Base-by-base conservation (phyloP, 2,797 vertebrate species). In the Spinus pinus region DNA sequence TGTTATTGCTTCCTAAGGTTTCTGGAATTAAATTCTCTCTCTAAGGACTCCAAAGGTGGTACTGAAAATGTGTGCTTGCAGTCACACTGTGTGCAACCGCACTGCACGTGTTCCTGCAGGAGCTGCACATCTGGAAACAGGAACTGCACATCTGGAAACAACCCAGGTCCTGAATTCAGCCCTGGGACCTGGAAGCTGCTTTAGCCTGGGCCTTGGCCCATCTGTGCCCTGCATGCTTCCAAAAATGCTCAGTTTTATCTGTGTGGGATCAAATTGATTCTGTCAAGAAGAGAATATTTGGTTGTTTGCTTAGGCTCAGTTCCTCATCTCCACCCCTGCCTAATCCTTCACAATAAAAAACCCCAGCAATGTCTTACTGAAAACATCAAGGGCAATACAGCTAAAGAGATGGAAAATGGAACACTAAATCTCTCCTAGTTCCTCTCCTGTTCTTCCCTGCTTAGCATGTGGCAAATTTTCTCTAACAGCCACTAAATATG, bases 1-100 rank as follows among this genome's bases (percentile, higher is more conserved):
- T 94, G 49, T 91, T 94, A 53, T 90, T 93, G 44, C 70, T 75
- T 92, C 75, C 90, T 90, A 53, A 88, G 56, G 85, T 67, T 86
- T 86, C 67, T 35, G 30, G 91, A 93, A 91, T 83, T 66, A 91
- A 96, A 92, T 93, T 96, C 51, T 24, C 58, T 51, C 37, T 58
- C 39, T 53, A 21, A 53, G 1, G 0, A 35, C 46, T 9, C 2
- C 0, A 24, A 58, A 58, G 51, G 31, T 56, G 0, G 5, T 27
- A 47, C 6, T 41, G 58, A 16, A 53, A 20, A 17, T 46, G 30
- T 18, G 24, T 58, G 39, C 13, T n/a, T 47, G 53, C 19, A 78
- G 5, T 50, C 50, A 25, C 57, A 33, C 4, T 25, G 41, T 24
- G 17, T 62, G n/a, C 41, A 78, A 39, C 30, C 28, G 25, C 14